Evolutionary conservation across 1,140 invertebrate genomes (phyloP).

Genomic region (Brachionus koreanus): DNA sequence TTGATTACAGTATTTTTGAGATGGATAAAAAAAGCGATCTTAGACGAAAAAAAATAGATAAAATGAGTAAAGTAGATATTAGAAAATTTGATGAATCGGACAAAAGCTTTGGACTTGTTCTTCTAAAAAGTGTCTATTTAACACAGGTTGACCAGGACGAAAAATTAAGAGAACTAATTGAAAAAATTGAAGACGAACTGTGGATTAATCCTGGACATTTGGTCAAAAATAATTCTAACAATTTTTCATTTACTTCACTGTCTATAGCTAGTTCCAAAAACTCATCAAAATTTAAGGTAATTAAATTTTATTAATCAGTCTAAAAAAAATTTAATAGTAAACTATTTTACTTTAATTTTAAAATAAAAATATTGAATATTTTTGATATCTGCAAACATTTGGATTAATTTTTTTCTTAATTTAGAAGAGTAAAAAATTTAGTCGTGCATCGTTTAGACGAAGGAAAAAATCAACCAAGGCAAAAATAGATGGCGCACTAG

Average conservation of each 20-base stretch:
- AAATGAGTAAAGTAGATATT: not conserved
- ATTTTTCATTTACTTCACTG: conserved; percentile 2
- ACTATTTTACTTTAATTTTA: too few species aligned
- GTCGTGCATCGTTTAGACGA: not conserved
- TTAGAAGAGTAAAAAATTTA: conserved; percentile 1
- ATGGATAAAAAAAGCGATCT: not conserved
- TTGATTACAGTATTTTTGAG: not conserved
- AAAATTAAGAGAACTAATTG: not conserved
- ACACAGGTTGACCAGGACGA: not conserved
- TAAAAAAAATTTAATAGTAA: not conserved
- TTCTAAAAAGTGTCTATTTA: not conserved
- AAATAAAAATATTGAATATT: too few species aligned
- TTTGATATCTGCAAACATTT: not conserved
- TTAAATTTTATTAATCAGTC: not conserved
- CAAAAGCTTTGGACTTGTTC: not conserved
- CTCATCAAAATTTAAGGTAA: not conserved
- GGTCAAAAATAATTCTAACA: not conserved
- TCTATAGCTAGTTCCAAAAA: not conserved
- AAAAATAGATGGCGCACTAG: not conserved
- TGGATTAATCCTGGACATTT: not conserved
- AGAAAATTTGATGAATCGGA: not conserved
- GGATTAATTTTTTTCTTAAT: not conserved
- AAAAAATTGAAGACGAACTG: not conserved
- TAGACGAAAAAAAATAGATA: not conserved
- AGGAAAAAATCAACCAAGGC: not conserved